Conservation (phyloP, 92 coral and sea anemone species). For the Siderastrea siderea region DNA sequence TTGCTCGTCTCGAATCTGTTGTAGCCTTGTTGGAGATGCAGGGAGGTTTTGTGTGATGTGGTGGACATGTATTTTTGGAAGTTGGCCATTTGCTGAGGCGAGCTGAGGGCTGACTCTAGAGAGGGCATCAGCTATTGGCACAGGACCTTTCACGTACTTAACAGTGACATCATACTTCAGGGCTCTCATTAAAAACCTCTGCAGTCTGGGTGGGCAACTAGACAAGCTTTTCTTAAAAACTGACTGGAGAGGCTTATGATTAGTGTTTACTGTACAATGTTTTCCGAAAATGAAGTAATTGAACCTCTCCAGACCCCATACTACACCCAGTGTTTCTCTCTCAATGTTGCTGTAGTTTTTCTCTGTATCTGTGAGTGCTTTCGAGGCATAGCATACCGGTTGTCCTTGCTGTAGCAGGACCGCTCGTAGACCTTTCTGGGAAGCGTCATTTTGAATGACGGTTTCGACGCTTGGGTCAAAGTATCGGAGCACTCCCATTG, state of each 20-base stretch:
- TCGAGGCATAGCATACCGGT: no score
- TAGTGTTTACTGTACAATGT: slow-evolving; percentile 28
- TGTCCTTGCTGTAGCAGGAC: no score
- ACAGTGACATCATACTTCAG: slow-evolving; percentile 42
- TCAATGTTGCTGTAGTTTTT: no score
- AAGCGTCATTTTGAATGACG: no score
- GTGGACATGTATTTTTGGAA: slow-evolving; percentile 40
- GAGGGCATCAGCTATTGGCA: slow-evolving; percentile 47
- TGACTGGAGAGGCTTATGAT: slow-evolving; percentile 72
- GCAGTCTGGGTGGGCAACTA: slow-evolving; percentile 50
- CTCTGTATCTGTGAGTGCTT: no score
- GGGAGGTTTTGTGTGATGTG: slow-evolving; percentile 39
- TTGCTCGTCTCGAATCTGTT: slow-evolving; percentile 37
- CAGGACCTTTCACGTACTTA: slow-evolving; percentile 63
- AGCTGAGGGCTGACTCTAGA: slow-evolving; percentile 43
- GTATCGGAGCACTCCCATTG: no score
- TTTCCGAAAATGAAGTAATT: no score
- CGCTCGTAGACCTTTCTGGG: no score
- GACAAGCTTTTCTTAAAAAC: slow-evolving; percentile 37
- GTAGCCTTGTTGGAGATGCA: slow-evolving; percentile 33
- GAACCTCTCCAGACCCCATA: no score
- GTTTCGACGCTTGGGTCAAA: no score
- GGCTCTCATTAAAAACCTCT: slow-evolving; percentile 33
- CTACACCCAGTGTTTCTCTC: no score
- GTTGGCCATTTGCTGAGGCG: slow-evolving; percentile 33